phyloP scores from a whole-genome alignment of 2,797 vertebrate species.

The Crossoptilon crossoptilon region DNA sequence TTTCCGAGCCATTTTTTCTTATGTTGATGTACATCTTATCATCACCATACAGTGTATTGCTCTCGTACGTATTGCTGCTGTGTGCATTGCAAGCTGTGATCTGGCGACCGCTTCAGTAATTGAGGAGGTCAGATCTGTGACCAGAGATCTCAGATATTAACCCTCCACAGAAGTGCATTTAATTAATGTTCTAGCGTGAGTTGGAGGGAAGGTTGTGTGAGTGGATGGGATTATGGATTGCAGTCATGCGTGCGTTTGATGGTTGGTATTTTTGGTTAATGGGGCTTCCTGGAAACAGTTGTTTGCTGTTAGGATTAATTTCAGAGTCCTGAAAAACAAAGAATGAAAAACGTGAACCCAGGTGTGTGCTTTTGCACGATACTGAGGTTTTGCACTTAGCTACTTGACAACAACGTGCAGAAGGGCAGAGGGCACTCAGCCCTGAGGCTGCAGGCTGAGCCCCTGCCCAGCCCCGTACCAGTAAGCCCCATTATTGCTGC shows the following conservation, averaged over 20 bases:
- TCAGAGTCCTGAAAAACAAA: neutral
- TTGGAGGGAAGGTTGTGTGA: neutral
- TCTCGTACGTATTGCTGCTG: neutral
- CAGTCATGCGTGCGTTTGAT: neutral
- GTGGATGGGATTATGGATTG: neutral
- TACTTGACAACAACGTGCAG: neutral
- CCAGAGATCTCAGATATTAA: constrained; percentile 49
- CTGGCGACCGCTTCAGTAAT: constrained; percentile 36
- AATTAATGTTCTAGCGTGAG: constrained; percentile 48
- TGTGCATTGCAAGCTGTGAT: neutral
- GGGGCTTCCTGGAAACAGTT: constrained; percentile 59
- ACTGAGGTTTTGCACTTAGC: neutral
- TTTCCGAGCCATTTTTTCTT: neutral
- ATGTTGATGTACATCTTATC: neutral
- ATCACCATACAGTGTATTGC: neutral
- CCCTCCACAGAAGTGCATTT: constrained; percentile 50
- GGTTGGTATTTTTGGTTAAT: constrained; percentile 37
- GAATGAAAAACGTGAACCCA: neutral
- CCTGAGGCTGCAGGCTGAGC: neutral
- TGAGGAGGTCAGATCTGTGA: constrained; percentile 45
- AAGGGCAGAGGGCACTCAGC: accelerated
- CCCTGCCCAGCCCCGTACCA: neutral
- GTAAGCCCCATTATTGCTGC: neutral
- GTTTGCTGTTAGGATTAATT: constrained; percentile 53
- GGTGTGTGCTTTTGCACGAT: constrained; percentile 16